Conservation (phyloP, 2,888 invertebrate species). For the Eupeodes luniger region DNA sequence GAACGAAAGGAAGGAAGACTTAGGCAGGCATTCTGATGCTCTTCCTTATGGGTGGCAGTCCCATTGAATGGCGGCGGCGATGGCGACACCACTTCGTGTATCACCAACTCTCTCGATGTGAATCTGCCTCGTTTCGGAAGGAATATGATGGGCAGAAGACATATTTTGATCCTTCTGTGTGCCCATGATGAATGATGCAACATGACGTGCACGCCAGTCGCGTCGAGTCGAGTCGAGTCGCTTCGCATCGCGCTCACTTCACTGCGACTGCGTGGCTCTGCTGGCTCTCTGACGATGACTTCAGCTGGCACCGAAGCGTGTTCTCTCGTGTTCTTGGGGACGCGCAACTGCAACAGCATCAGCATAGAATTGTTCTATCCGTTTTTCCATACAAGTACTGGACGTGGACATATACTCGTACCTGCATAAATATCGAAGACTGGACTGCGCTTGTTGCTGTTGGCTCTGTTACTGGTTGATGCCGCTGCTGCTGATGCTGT, state of each 20-base stretch:
- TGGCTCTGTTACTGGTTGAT: no score
- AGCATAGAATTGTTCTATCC: conserved; percentile 33
- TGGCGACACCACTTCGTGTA: conserved; percentile 73
- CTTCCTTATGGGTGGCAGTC: conserved; percentile 68
- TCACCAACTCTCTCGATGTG: conserved; percentile 57
- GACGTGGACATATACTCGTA: neutral
- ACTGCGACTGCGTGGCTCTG: conserved; percentile 5
- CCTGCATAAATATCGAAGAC: neutral
- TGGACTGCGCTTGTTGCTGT: neutral
- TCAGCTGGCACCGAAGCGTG: conserved; percentile 46
- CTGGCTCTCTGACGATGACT: no score
- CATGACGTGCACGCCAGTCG: conserved; percentile 71
- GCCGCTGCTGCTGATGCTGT: conserved; percentile 48
- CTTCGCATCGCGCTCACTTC: conserved; percentile 43
- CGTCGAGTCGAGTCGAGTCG: neutral
- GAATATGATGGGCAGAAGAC: conserved; percentile 74
- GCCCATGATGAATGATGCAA: conserved; percentile 74
- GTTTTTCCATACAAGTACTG: neutral
- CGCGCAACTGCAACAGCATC: neutral
- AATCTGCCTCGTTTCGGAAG: conserved; percentile 58
- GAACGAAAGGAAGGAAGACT: conserved; percentile 6
- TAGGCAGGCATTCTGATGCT: neutral
- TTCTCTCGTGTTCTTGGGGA: conserved; percentile 51
- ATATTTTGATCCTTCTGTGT: conserved; percentile 76
- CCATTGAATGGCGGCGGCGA: conserved; percentile 44